Evolutionary conservation across 2,888 invertebrate species (phyloP).

Genomic region (Morpho helenor): DNA sequence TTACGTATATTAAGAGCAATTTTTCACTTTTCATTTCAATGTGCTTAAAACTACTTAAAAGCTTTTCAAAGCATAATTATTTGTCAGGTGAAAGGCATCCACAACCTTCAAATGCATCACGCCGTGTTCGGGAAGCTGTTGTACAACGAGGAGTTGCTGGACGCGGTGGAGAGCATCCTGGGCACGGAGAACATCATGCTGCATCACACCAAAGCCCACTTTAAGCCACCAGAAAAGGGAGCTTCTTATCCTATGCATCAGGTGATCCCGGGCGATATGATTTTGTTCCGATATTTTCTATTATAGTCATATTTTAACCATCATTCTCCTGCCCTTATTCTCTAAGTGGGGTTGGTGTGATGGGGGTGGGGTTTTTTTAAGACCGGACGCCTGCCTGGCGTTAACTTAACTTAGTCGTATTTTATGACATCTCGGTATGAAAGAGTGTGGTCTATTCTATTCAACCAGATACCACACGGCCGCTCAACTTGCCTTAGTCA

Average conservation of each 20-base stretch:
- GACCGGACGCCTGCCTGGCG: too few species aligned
- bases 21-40: neutral
- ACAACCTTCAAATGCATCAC: conserved; percentile 79
- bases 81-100: conserved; percentile 77
- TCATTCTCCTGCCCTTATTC: too few species aligned
- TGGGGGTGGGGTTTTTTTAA: too few species aligned
- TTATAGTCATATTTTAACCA: neutral
- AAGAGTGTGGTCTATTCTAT: too few species aligned
- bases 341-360: too few species aligned
- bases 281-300: neutral
- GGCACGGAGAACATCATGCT: conserved; percentile 74
- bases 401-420: too few species aligned
- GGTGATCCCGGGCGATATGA: conserved; percentile 35
- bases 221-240: conserved; percentile 79
- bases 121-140: conserved; percentile 69
- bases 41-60: neutral
- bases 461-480: too few species aligned
- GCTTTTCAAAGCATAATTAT: too few species aligned
- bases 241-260: conserved; percentile 81
- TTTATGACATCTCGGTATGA: too few species aligned
- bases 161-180: conserved; percentile 76
- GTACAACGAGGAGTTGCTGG: conserved; percentile 66
- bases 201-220: conserved; percentile 81
- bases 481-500: too few species aligned
- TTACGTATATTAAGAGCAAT: neutral